Evolutionary conservation across 2,888 invertebrate genomes (phyloP), one percentile per base, ranked within the genome.

Genomic region (Drosophila fulvimacula): DNA sequence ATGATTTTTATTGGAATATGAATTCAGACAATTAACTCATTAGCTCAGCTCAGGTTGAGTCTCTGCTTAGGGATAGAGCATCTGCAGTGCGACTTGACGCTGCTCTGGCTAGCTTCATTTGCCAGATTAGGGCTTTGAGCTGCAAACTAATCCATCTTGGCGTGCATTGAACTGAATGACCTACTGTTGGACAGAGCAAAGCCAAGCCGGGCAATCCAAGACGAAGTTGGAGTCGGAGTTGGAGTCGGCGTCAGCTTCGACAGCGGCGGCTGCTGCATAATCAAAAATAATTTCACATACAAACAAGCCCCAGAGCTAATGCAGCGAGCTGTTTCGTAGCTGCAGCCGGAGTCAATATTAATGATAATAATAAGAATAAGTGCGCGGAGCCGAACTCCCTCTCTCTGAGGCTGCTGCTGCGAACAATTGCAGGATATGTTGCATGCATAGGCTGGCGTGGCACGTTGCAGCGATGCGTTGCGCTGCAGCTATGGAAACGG

Each of bases 321-420:
- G 51, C 55, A 38, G 39, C 32, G 44, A 17, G 48, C 27, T 42
- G 67, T 48, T 27, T 9, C 56, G 46, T 44, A 64, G 62, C 53
- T 53, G 62, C 60, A 84, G 82, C 66, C 81, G 71, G 56, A 17
- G 62, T 75, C 74, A 82, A 79, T 78, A 77, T 82, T 87, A 87
- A 88, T 88, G 78, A 87, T 86, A 88, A 89, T 88, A 87, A 86
- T 82, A 86, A 88, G 85, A 89, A 84, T 84, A 90, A 84, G 86
- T 87, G 90, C 82, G 87, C 80, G 36, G 44, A 24, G 87, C 82
- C 82, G 73, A 34, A 82, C 82, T 69, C 67, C 65, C 65, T 44
- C 52, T 24, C 30, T 10, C 19, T 24, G 46, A 10, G 6, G 46
- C 2, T 10, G 44, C 24, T n/a, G 49, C 44, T 17, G 57, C 44